These are phyloP conservation scores for Aulostomus chinensis DNA, from an alignment of 2,797 vertebrate genomes.

Conservation along the genomic window DNA sequence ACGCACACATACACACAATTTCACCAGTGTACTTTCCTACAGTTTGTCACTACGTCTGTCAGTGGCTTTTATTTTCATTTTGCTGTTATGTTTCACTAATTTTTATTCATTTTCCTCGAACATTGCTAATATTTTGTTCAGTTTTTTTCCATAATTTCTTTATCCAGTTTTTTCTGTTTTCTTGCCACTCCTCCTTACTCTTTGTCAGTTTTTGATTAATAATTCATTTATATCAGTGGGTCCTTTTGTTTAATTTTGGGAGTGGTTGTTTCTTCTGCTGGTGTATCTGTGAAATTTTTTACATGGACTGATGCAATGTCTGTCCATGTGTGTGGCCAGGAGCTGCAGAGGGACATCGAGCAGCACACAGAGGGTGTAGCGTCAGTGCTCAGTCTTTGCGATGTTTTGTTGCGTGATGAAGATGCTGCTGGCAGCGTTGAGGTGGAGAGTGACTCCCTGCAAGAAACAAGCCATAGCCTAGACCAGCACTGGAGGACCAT, in stretches of 20 bases:
- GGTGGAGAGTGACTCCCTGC: slow-evolving; percentile 88
- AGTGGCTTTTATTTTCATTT: not conserved
- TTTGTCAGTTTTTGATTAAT: slow-evolving; percentile 48
- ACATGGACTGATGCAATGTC: slow-evolving; percentile 1
- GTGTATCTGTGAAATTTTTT: slow-evolving; percentile 3
- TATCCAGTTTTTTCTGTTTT: not conserved
- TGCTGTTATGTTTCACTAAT: not conserved
- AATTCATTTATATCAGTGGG: slow-evolving; percentile 30
- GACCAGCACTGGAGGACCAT: slow-evolving; percentile 95
- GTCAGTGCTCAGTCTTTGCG: slow-evolving; percentile 89
- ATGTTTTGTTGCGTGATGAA: slow-evolving; percentile 87
- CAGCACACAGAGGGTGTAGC: slow-evolving; percentile 88
- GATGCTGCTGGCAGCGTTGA: slow-evolving; percentile 79
- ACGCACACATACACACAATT: too few species aligned
- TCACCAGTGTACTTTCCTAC: too few species aligned
- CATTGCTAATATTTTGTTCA: too few species aligned
- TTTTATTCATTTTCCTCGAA: not conserved
- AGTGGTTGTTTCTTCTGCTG: slow-evolving; percentile 28
- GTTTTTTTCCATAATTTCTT: too few species aligned
- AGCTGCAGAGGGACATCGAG: slow-evolving; percentile 94
- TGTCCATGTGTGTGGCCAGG: slow-evolving; percentile 72
- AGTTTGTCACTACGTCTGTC: too few species aligned
- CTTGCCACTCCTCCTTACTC: not conserved
- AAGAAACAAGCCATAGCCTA: slow-evolving; percentile 89
- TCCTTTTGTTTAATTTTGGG: slow-evolving; percentile 54